phyloP scores from a whole-genome alignment of 2,888 invertebrate species.

The Poecilobothrus nobilitatus region DNA sequence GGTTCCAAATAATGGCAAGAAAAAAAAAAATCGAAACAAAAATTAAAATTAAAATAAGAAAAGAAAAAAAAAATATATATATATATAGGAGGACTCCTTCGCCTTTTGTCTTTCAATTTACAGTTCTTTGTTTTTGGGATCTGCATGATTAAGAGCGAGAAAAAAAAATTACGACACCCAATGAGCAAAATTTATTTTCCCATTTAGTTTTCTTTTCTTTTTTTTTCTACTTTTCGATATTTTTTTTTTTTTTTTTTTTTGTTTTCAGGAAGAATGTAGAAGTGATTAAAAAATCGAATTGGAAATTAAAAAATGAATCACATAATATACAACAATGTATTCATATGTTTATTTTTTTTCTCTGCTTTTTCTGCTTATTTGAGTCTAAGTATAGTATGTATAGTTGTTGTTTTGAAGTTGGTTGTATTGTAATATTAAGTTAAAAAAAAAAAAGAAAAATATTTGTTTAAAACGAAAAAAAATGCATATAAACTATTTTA shows the following conservation, averaged over 20 bases:
- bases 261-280: not conserved
- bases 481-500: not conserved
- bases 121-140: constrained; percentile 1
- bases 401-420: too few species aligned
- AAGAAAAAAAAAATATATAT: not conserved
- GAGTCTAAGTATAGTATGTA: too few species aligned
- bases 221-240: not conserved
- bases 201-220: too few species aligned
- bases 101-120: constrained; percentile 1
- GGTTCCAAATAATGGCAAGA: not conserved
- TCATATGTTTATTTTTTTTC: not conserved
- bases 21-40: not conserved
- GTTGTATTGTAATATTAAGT: too few species aligned
- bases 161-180: constrained; percentile 1
- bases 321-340: constrained; percentile 6
- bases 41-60: too few species aligned
- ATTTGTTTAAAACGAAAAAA: too few species aligned
- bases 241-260: not conserved
- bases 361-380: not conserved
- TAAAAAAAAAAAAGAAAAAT: too few species aligned
- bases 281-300: constrained; percentile 6
- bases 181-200: not conserved
- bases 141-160: constrained; percentile 1
- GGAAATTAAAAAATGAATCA: constrained; percentile 1
- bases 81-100: constrained; percentile 1